phyloP scores from a whole-genome alignment of 2,888 invertebrate genomes.

The Thymelicus acteon region DNA sequence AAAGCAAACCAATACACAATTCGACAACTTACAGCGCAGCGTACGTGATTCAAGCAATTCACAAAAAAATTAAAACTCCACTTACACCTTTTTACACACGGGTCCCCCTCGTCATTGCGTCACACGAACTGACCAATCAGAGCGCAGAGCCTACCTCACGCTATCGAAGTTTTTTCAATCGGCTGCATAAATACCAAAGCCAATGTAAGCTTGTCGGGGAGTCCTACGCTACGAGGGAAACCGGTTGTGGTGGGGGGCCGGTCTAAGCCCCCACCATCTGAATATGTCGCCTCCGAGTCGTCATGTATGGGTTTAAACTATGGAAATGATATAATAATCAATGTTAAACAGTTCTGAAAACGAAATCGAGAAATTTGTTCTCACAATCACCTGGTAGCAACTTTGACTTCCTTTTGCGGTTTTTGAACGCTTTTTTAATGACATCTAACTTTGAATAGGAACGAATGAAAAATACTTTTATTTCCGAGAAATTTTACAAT shows the following conservation, averaged over 20 bases:
- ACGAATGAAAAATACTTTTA: too few species aligned
- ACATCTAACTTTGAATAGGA: too few species aligned
- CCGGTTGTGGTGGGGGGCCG: constrained; percentile 61
- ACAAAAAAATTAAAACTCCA: background rate
- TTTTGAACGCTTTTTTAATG: background rate
- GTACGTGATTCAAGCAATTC: too few species aligned
- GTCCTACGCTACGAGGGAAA: constrained; percentile 15
- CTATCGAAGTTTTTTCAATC: constrained; percentile 54
- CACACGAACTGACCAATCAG: constrained; percentile 50
- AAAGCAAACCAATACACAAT: too few species aligned
- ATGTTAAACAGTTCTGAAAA: constrained; percentile 53
- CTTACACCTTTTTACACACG: constrained; percentile 14
- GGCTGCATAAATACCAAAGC: constrained; percentile 48
- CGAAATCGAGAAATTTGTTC: constrained; percentile 55
- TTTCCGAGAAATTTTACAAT: too few species aligned
- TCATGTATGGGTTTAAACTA: constrained; percentile 52
- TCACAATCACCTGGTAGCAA: constrained; percentile 60
- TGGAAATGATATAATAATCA: constrained; percentile 51
- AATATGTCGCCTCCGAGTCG: constrained; percentile 57
- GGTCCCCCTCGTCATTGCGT: constrained; percentile 35
- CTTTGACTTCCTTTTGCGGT: constrained; percentile 58
- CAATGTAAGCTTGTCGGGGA: constrained; percentile 54
- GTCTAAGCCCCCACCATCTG: constrained; percentile 58
- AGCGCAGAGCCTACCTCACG: constrained; percentile 60
- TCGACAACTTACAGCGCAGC: too few species aligned